Evolutionary conservation across 2,888 invertebrate genomes (phyloP).

Genomic region (Callyntrura guangdongensis): DNA sequence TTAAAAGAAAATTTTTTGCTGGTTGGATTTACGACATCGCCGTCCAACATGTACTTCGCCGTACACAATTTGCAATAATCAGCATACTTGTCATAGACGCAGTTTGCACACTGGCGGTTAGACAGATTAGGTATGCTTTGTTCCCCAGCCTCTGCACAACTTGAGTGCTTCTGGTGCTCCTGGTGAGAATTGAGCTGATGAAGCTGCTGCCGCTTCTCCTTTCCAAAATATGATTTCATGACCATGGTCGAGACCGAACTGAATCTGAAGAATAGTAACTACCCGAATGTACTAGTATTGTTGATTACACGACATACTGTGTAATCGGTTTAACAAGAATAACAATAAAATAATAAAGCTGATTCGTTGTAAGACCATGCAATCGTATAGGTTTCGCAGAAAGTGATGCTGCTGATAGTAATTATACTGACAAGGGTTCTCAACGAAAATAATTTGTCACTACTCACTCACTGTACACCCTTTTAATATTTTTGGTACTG

Average conservation of each 20-base stretch:
- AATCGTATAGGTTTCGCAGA: background rate
- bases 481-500: background rate
- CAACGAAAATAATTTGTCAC: background rate
- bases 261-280: conserved; percentile 38
- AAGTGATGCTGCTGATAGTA: conserved; percentile 32
- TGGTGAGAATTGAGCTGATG: background rate
- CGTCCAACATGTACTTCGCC: conserved; percentile 3
- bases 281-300: conserved; percentile 37
- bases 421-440: background rate
- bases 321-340: conserved; percentile 9
- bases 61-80: background rate
- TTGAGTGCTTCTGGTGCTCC: background rate
- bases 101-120: background rate
- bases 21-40: conserved; percentile 14
- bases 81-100: conserved; percentile 4
- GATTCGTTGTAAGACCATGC: background rate
- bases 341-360: background rate
- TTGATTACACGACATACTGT: conserved; percentile 14
- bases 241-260: conserved; percentile 75
- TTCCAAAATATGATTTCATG: conserved; percentile 56
- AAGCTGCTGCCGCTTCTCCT: conserved; percentile 57
- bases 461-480: background rate
- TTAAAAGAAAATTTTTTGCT: conserved; percentile 58
- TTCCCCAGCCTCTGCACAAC: background rate
- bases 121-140: background rate